A percentile compares a stretch with the other conserved stretches of the same genome.
phyloP scores from a whole-genome alignment of 2,888 invertebrate genomes.

The Zaprionus obscuricornis region DNA sequence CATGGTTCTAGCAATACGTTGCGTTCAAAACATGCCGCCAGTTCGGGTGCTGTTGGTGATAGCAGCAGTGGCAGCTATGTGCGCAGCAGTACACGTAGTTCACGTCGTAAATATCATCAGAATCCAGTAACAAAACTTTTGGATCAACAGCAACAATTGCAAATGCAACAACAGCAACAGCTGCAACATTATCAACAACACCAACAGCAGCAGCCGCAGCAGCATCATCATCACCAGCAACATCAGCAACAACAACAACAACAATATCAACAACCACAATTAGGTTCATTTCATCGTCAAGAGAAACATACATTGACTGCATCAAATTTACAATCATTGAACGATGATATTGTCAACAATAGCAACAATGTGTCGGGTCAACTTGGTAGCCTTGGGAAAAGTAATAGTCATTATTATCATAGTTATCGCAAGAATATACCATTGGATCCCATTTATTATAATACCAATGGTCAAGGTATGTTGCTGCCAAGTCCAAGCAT shows the following conservation, averaged over 20 bases:
- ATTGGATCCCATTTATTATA: constrained; percentile 84
- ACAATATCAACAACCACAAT: constrained; percentile 53
- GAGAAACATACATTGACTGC: constrained; percentile 81
- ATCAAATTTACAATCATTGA: constrained; percentile 81
- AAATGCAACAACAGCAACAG: constrained; percentile 61
- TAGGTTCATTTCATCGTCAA: constrained; percentile 81
- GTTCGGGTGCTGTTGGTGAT: constrained; percentile 44
- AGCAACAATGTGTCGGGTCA: constrained; percentile 50
- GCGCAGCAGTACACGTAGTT: constrained; percentile 86
- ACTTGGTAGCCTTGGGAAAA: constrained; percentile 74
- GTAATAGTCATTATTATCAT: constrained; percentile 78
- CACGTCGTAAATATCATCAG: constrained; percentile 87
- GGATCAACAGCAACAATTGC: constrained; percentile 83
- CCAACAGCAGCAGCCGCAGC: constrained; percentile 49
- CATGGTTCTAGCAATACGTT: constrained; percentile 64
- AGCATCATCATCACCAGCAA: constrained; percentile 83
- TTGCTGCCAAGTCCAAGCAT: constrained; percentile 29
- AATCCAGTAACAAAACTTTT: constrained; percentile 89
- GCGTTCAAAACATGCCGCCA: constrained; percentile 73
- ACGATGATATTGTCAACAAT: constrained; percentile 78
- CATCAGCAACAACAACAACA: constrained; percentile 59
- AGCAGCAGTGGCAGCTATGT: constrained; percentile 84
- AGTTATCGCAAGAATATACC: constrained; percentile 81
- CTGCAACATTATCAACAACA: too few relatives aligned
- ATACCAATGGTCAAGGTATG: constrained; percentile 80